These are phyloP conservation scores for Rhagoletis zephyria DNA, from an alignment of 1,140 invertebrate genomes.

Conservation along the genomic window DNA sequence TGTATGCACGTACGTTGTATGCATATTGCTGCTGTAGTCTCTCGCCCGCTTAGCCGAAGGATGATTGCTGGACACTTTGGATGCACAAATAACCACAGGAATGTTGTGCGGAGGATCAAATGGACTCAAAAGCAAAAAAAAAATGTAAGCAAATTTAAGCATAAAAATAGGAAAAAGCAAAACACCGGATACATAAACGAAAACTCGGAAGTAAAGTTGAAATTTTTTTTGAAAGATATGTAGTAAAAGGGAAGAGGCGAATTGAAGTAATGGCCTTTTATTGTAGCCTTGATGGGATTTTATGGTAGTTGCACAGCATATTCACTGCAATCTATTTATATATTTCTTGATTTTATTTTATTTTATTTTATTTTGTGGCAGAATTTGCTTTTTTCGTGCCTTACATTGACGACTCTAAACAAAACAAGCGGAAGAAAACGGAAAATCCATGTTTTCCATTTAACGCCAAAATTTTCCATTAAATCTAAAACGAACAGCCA, in stretches of 20 bases:
- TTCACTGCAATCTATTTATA: constrained; percentile 7
- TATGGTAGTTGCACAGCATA: constrained; percentile 18
- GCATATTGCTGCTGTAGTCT: not conserved
- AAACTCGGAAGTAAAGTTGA: not conserved
- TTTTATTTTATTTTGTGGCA: not conserved
- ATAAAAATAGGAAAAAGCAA: too few relatives aligned
- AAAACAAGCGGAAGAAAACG: too few relatives aligned
- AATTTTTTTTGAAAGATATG: not conserved
- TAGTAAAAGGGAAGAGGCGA: not conserved
- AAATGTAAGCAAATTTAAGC: not conserved
- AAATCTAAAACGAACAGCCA: too few relatives aligned
- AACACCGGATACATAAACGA: too few relatives aligned
- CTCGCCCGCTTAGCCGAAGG: not conserved
- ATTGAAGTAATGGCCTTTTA: constrained; percentile 15
- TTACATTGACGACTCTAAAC: too few relatives aligned
- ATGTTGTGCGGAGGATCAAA: constrained; percentile 8
- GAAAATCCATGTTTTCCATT: too few relatives aligned
- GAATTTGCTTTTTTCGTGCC: too few relatives aligned
- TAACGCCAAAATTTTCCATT: too few relatives aligned
- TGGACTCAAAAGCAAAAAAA: not conserved
- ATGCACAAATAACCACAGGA: not conserved
- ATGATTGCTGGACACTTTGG: not conserved
- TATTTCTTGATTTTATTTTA: not conserved
- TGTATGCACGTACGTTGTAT: not conserved
- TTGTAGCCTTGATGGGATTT: constrained; percentile 30